phyloP scores from a whole-genome alignment of 2,888 invertebrate species.

The Cheilosia grossa region DNA sequence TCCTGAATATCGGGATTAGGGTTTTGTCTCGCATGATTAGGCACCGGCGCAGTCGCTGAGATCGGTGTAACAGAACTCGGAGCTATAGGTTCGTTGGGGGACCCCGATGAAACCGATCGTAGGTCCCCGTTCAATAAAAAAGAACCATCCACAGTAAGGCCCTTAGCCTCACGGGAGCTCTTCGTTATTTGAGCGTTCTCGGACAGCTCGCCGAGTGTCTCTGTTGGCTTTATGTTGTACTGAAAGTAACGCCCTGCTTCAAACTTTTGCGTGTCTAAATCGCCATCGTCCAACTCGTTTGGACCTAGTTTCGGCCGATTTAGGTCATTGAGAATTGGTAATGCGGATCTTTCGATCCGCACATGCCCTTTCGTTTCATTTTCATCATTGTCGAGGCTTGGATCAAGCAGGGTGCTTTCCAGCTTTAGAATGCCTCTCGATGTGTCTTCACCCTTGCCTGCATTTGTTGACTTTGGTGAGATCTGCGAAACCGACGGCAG shows the following conservation, averaged over 20 bases:
- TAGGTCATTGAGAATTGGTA: constrained; percentile 85
- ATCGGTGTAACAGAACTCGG: constrained; percentile 80
- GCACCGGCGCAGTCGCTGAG: constrained; percentile 77
- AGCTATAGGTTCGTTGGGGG: constrained; percentile 79
- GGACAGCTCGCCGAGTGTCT: constrained; percentile 77
- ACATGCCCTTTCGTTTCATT: constrained; percentile 81
- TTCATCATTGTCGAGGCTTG: constrained; percentile 77
- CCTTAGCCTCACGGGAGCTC: constrained; percentile 79
- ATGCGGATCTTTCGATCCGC: constrained; percentile 85
- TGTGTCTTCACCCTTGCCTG: constrained; percentile 76
- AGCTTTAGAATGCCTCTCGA: constrained; percentile 76
- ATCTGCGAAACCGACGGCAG: constrained; percentile 86
- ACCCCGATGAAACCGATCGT: constrained; percentile 83
- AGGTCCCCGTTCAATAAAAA: constrained; percentile 84
- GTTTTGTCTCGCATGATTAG: constrained; percentile 84
- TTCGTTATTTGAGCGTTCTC: constrained; percentile 79
- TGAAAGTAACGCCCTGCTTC: constrained; percentile 81
- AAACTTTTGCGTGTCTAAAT: constrained; percentile 76
- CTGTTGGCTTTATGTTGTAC: constrained; percentile 82
- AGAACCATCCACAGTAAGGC: constrained; percentile 79
- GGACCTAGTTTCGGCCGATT: constrained; percentile 82
- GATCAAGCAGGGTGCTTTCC: constrained; percentile 78
- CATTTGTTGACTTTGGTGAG: constrained; percentile 86
- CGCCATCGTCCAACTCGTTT: constrained; percentile 79
- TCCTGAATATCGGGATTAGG: constrained; percentile 93